Evolutionary conservation across 2,888 invertebrate species (phyloP).

Genomic region (Margaritifera margaritifera): DNA sequence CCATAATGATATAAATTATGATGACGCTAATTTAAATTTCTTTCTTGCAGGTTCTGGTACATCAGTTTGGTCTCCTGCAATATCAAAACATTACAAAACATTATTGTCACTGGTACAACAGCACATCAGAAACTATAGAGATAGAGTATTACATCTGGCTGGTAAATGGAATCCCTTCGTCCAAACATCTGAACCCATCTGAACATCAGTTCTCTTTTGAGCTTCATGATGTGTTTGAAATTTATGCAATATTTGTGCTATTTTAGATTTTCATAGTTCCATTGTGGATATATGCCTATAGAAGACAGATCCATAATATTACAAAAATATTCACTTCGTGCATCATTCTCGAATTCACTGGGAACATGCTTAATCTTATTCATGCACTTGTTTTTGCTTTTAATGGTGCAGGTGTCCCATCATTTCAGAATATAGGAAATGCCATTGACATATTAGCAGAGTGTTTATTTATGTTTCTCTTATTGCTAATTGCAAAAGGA

Average conservation of each 20-base stretch:
- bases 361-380: conserved; percentile 88
- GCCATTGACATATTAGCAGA: conserved; percentile 93
- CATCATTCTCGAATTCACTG: conserved; percentile 87
- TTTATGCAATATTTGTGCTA: conserved; percentile 91
- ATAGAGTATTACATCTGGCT: conserved; percentile 94
- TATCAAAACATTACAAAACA: conserved; percentile 76
- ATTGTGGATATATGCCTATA: conserved; percentile 91
- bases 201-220: conserved; percentile 98
- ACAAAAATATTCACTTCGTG: conserved; percentile 92
- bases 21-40: conserved; percentile 8
- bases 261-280: conserved; percentile 88
- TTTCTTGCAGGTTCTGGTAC: conserved; percentile 89
- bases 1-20: neutral
- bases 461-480: conserved; percentile 92
- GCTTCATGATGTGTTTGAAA: conserved; percentile 86
- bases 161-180: conserved; percentile 95
- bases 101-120: conserved; percentile 59
- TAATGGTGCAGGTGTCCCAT: conserved; percentile 90
- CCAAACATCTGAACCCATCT: conserved; percentile 83
- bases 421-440: conserved; percentile 89
- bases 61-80: conserved; percentile 94
- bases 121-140: conserved; percentile 51
- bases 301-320: conserved; percentile 90
- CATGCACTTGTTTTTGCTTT: conserved; percentile 92
- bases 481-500: conserved; percentile 94